Evolutionary conservation across 2,113 vertebrate genomes (phyloP).

Genomic region (Halichoeres trimaculatus): DNA sequence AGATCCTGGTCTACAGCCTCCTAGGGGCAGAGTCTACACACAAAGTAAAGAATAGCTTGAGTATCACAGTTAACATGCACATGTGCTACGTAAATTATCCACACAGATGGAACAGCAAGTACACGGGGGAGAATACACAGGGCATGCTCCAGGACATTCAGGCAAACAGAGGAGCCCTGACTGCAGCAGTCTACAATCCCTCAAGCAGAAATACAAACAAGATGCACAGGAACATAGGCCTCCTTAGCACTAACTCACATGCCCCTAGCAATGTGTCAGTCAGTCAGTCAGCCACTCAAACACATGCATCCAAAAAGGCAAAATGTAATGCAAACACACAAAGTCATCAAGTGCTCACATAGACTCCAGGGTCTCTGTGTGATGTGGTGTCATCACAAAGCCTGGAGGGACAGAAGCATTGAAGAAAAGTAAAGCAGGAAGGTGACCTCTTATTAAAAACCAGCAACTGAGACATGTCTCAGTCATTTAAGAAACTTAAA

Average conservation of each 20-base stretch:
- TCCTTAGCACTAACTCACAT: constrained; percentile 1
- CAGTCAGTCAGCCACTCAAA: constrained; percentile 33
- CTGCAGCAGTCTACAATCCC: not conserved
- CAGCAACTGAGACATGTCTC: not conserved
- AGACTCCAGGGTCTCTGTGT: constrained; percentile 29
- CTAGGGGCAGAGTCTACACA: constrained; percentile 38
- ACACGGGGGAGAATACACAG: not conserved
- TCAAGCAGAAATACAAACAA: constrained; percentile 61
- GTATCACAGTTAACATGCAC: constrained; percentile 21
- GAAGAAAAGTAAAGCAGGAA: constrained; percentile 11
- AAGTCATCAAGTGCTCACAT: constrained; percentile 35
- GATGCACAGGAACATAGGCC: constrained; percentile 7
- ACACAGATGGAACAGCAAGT: constrained; percentile 17
- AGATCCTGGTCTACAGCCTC: constrained; percentile 34
- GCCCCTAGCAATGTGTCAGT: not conserved
- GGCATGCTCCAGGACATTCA: constrained; percentile 21
- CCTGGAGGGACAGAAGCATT: constrained; percentile 3
- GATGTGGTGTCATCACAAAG: constrained; percentile 42
- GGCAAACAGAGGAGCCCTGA: constrained; percentile 29
- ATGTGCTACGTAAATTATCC: constrained; percentile 33
- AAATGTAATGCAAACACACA: constrained; percentile 22
- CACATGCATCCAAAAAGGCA: constrained; percentile 11
- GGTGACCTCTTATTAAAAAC: not conserved
- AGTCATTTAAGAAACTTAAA: too few species aligned
- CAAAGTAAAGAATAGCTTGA: not conserved